Conservation (phyloP, 35 echinoderm and acorn worm genomes). For the Amphiura filiformis region DNA sequence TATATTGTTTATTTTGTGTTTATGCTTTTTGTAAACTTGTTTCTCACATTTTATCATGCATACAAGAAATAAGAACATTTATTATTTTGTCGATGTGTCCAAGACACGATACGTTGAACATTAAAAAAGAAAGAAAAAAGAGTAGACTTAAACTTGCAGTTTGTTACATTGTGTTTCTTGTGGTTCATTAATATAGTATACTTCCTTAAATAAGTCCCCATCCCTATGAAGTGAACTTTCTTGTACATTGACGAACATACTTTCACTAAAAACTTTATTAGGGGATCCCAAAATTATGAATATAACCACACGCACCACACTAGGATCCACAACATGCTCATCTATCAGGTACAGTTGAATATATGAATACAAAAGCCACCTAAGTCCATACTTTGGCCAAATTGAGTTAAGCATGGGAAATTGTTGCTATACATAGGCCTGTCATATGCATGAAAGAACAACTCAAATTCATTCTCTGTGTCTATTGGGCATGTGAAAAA, state of each 20-base stretch:
- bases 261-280: too few relatives aligned
- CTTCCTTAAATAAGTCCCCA: too few relatives aligned
- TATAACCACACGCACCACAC: neutral
- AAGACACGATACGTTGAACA: constrained; percentile 3
- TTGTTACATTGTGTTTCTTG: neutral
- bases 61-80: constrained; percentile 1
- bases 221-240: too few relatives aligned
- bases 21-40: constrained; percentile 12
- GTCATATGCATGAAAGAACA: too few relatives aligned
- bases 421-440: too few relatives aligned
- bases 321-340: too few relatives aligned
- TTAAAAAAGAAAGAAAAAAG: neutral
- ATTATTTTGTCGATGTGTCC: neutral
- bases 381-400: neutral
- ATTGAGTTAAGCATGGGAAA: neutral
- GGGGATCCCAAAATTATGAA: neutral
- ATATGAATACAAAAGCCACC: too few relatives aligned
- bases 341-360: too few relatives aligned
- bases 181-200: too few relatives aligned
- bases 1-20: neutral
- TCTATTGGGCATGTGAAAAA: too few relatives aligned
- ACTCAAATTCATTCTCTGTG: too few relatives aligned
- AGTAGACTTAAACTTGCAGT: neutral
- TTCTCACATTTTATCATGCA: neutral
- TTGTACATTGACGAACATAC: too few relatives aligned